phyloP scores from a whole-genome alignment of 2,113 vertebrate species.

The Anoplopoma fimbria region DNA sequence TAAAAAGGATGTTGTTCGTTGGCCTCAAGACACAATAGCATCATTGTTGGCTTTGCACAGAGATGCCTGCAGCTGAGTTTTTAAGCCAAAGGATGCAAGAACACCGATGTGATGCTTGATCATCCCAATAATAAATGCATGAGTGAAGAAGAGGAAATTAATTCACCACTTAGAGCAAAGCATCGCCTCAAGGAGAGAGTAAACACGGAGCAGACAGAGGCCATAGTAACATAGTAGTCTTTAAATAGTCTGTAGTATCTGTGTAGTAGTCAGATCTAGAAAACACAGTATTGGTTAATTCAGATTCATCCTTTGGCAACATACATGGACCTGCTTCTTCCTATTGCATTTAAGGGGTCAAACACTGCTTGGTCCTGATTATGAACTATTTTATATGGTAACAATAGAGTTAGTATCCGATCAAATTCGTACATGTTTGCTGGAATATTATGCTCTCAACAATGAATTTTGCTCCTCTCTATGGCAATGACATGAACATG shows the following conservation, averaged over 20 bases:
- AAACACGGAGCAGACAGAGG: neutral
- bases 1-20: neutral
- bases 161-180: conserved; percentile 7
- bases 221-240: neutral
- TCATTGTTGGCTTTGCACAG: neutral
- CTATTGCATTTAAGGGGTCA: neutral
- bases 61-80: conserved; percentile 6
- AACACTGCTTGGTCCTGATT: neutral
- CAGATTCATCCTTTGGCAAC: neutral
- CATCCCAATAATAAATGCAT: conserved; percentile 13
- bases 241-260: neutral
- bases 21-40: conserved; percentile 4
- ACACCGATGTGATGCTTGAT: neutral
- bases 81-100: conserved; percentile 10
- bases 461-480: neutral
- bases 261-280: neutral
- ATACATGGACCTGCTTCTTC: neutral
- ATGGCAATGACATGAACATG: neutral
- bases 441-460: too few species aligned
- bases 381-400: neutral
- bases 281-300: neutral
- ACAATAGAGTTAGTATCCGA: neutral
- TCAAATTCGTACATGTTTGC: neutral
- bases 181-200: neutral
- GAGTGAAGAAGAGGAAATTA: conserved; percentile 12